Evolutionary conservation across 2,888 invertebrate genomes (phyloP).

Genomic region (Atethmia centrago): DNA sequence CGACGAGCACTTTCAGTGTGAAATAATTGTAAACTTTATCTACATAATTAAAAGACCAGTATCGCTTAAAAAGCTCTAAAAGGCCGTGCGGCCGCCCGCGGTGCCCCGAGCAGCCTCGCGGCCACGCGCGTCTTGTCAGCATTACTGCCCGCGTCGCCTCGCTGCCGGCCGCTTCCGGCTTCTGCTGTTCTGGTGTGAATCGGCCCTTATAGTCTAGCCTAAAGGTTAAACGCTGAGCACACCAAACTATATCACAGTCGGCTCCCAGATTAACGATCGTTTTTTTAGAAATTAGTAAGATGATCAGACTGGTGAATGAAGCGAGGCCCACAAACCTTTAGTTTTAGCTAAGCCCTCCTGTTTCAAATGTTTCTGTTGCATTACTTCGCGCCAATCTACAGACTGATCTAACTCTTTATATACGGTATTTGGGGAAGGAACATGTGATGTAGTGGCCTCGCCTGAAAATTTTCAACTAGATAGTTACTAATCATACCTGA

Average conservation of each 20-base stretch:
- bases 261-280: conserved; percentile 1
- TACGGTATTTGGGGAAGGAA: conserved; percentile 83
- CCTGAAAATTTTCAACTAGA: conserved; percentile 86
- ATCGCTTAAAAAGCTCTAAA: no score
- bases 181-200: no score
- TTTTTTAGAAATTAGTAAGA: conserved; percentile 22
- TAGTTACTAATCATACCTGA: conserved; percentile 59
- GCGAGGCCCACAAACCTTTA: conserved; percentile 88
- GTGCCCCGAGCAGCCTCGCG: no score
- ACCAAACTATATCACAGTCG: conserved; percentile 17
- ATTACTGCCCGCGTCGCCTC: no score
- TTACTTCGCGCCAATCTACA: conserved; percentile 87
- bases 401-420: conserved; percentile 89
- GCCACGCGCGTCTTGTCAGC: no score
- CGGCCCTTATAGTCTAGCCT: conserved; percentile 6
- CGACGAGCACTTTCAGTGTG: no score
- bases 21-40: no score
- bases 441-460: conserved; percentile 80
- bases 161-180: no score
- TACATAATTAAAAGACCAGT: no score
- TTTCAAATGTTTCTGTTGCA: conserved; percentile 80
- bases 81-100: no score
- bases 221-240: background rate
- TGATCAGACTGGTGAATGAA: conserved; percentile 61
- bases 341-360: conserved; percentile 83